Evolutionary conservation across 30 jellyfish, hydroid and myxozoan species (phyloP), one percentile per base, ranked within the genome.

Genomic region (Hydra vulgaris): DNA sequence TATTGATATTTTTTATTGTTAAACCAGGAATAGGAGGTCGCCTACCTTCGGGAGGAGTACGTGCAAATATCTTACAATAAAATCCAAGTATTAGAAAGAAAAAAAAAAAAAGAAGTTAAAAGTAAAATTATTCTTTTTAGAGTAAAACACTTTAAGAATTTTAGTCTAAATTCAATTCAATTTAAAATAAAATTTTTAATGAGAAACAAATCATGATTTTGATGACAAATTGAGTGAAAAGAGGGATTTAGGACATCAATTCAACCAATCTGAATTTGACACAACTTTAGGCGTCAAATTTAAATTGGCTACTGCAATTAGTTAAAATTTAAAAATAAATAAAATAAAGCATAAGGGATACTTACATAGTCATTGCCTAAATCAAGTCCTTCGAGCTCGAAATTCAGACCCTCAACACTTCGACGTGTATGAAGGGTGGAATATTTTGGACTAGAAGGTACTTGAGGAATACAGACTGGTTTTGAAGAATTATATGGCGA

Each of bases 351-450:
- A 0, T 70, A 23, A 20, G 16, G 7, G n/a, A 8, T 23, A 81
- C 83, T 72, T 77, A 86, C 97, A 90, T 85, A 56, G 16, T 90
- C 97, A 23, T 85, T 93, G 0, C 90, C 97, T 18, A 83, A 82
- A 53, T 84, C 95, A 72, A 92, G 87, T n/a, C 89, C 91, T 78
- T 87, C 98, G 18, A 92, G 82, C 66, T 92, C 98, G 1, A 92
- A 80, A 78, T 92, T 92, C 76, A 92, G 89, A 15, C 98, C 98
- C 80, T 92, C 98, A 26, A 92, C 98, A 84, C 98, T 92, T 40
- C 96, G 79, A 55, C 98, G 80, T 22, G 96, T 92, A 79, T 92
- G 98, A 54, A 92, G 83, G 23, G 84, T 81, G 24, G 76, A 95
- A 27, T 89, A 54, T 83, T 92, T 92, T 40, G 98, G 95, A 78